A percentile compares a stretch with the other conserved stretches of the same genome.
phyloP scores from a whole-genome alignment of 2,113 vertebrate species.

The Chionomys nivalis region DNA sequence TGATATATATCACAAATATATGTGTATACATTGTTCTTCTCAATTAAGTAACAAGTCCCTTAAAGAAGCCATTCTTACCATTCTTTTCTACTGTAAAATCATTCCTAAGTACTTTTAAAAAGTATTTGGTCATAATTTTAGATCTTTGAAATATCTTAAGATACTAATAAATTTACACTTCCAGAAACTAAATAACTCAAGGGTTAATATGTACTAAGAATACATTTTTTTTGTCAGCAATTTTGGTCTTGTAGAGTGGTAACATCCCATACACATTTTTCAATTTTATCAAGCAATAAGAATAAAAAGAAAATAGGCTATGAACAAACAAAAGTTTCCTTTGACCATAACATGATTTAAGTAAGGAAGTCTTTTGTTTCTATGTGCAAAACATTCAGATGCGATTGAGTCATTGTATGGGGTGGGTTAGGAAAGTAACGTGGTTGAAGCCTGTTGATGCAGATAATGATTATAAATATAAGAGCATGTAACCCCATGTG shows the following conservation, averaged over 20 bases:
- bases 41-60: background rate
- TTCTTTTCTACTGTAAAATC: background rate
- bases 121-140: background rate
- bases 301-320: background rate
- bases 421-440: slow-evolving; percentile 4
- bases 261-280: background rate
- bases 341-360: slow-evolving; percentile 59
- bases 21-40: background rate
- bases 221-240: background rate
- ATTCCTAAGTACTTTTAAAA: background rate
- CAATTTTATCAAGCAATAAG: slow-evolving; percentile 1
- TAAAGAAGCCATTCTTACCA: background rate
- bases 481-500: slow-evolving; percentile 21
- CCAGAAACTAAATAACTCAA: background rate
- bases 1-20: background rate
- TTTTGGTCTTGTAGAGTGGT: slow-evolving; percentile 15
- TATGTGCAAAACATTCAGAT: slow-evolving; percentile 62
- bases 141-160: background rate
- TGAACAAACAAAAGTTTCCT: slow-evolving; percentile 65
- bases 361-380: slow-evolving; percentile 49
- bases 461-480: slow-evolving; percentile 45
- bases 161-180: background rate
- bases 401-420: slow-evolving; percentile 32
- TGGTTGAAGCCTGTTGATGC: background rate
- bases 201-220: slow-evolving; percentile 3